Base-by-base conservation (phyloP, 2,113 vertebrate genomes). In the Amphilophus citrinellus region DNA sequence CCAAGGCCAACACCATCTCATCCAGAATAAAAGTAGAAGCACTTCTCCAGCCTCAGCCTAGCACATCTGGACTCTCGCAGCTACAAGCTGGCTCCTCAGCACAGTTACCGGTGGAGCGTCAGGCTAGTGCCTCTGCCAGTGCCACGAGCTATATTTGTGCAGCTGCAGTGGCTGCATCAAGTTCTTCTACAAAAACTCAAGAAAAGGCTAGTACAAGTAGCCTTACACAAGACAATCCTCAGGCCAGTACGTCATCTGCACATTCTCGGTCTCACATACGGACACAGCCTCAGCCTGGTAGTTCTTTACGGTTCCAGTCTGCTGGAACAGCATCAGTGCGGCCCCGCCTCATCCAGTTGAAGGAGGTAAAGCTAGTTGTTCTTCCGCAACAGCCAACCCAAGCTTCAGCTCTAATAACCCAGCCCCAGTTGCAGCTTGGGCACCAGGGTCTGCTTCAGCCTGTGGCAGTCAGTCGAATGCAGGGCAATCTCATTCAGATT, bases 401-500 rank as follows among this genome's bases (percentile, higher is more conserved):
- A 5, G 88, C 83, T 5, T 89, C 84, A 0, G 32, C 90, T 77
- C 62, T 93, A 2, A 58, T 80, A 65, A 83, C 79, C 2, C 85
- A 88, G 35, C 76, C 78, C 39, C 80, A 76, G 62, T 62, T 61
- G 22, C 90, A 85, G 60, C 7, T 58, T 24, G 42, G 50, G 44
- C 47, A 61, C 24, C 84, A 61, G n/a, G 76, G 39, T 22, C 35
- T 14, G 5, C 35, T 59, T 17, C 90, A 78, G 68, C 42, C 68
- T 1, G 10, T 20, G 18, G 7, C 80, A 3, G 6, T 53, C 61
- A 9, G 56, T 65, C 61, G 6, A 22, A 80, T 27, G 80, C 85
- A 85, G 15, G 88, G 91, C 8, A 94, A 93, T 63, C 90, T 94
- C 17, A 77, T 93, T 75, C 90, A 92, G 81, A 92, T 94, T 22